Evolutionary conservation across 2,113 vertebrate genomes (phyloP), one percentile per base, ranked within the genome.

Genomic region (Prolemur simus): DNA sequence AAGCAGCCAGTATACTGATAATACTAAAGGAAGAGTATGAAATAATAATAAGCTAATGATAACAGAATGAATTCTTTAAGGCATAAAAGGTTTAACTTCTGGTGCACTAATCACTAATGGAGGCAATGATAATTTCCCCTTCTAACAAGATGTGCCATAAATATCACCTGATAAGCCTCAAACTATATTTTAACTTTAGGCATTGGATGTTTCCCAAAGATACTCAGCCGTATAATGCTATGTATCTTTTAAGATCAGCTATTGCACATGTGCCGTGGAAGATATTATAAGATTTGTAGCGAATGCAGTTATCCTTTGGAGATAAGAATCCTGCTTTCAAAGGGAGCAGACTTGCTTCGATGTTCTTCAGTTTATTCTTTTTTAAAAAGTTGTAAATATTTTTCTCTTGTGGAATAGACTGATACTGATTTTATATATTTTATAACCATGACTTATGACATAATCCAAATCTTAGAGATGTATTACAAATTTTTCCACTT

Each of bases 161-260:
- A 95, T 96, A 96, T 85, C 87, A 95, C 87, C 90, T 63, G 97
- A 97, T 97, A 97, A 97, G 71, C 76, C 47, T 91, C 81, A 85
- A 94, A 86, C 27, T 82, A 52, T 54, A 32, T 95, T 97, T 97
- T 93, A 96, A 93, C 89, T 95, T 83, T 74, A 94, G 95, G 84
- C 93, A 29, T 25, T 71, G 47, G 29, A 78, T 85, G 91, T 96
- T 93, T 84, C 34, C 80, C 47, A 63, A 84, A 92, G 89, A 92
- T 92, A 74, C 37, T 92, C 90, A 89, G 68, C 37, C 42, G 56
- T 58, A 68, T 96, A 89, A 92, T 94, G 58, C 23, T 84, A 88
- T 87, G 80, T 96, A 90, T 97, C 96, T 96, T 87, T 93, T 82
- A 94, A 81, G n/a, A 97, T 97, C 95, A 86, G 87, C 83, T 95